Evolutionary conservation across 2,797 vertebrate genomes (phyloP).

Genomic region (Notolabrus celidotus): DNA sequence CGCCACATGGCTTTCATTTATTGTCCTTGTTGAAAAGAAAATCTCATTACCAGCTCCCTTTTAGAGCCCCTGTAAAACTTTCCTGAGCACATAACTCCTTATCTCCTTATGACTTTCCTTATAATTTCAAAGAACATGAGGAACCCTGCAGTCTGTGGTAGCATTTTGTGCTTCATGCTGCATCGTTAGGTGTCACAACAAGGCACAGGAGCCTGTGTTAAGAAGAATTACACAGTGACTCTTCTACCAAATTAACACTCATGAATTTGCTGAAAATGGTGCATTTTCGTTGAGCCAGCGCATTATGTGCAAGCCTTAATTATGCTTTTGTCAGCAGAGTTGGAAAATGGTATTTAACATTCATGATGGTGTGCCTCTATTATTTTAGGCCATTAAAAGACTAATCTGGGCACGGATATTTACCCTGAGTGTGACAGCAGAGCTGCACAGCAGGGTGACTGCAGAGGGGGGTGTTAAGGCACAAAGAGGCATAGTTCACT

Average conservation of each 20-base stretch:
- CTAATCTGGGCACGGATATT: constrained; percentile 67
- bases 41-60: neutral
- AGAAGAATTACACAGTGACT: constrained; percentile 35
- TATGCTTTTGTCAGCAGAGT: constrained; percentile 71
- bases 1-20: neutral
- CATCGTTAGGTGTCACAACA: constrained; percentile 20
- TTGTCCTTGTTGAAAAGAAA: neutral
- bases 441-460: constrained; percentile 55
- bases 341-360: constrained; percentile 73
- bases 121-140: constrained; percentile 9
- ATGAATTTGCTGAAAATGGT: constrained; percentile 56
- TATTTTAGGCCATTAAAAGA: constrained; percentile 68
- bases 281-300: constrained; percentile 60
- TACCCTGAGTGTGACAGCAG: constrained; percentile 59
- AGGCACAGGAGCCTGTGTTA: constrained; percentile 17
- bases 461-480: constrained; percentile 58
- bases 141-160: neutral
- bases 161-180: constrained; percentile 1
- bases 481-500: constrained; percentile 60
- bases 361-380: constrained; percentile 65
- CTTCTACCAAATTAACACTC: constrained; percentile 41
- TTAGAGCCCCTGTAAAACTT: neutral
- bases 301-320: constrained; percentile 68
- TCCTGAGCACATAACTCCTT: neutral
- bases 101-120: neutral